Base-by-base conservation (phyloP, 2,113 vertebrate genomes). In the Gorsachius goisagi region DNA sequence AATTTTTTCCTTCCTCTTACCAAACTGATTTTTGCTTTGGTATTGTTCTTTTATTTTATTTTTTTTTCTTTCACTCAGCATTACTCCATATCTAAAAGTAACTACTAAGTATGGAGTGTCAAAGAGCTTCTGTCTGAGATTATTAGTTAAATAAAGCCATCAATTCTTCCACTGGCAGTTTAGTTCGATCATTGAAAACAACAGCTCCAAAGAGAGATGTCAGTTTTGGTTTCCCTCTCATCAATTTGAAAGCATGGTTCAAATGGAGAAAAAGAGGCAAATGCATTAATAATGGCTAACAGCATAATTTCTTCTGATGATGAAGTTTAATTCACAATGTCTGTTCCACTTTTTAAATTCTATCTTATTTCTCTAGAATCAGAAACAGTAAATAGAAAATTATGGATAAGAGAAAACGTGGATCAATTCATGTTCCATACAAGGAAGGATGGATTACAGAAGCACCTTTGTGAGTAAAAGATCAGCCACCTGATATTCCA, bases 51-150 rank as follows among this genome's bases (percentile, higher is more conserved):
- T 28, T 33, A 0, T 47, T 55, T 64, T 17, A 3, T 12, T 37
- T 33, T 12, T 62, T 22, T 67, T 53, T 22, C 1, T 79, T 88
- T 59, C 12, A 33, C 4, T 66, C 35, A 63, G 2, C 12, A 41
- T 53, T 44, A 35, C 7, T 69, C 19, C 0, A 1, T 33, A 59
- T 52, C 44, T 82, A 82, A 85, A 87, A 77, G 19, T 47, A 69
- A n/a, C 50, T 58, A 9, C 9, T 63, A 60, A 26, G 4, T 6
- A 33, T 5, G 10, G 6, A 0, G 1, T 55, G 24, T 74, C 11
- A 83, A 76, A 35, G 10, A 56, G 14, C 5, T 83, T 80, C 11
- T 69, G 15, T 64, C 23, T 73, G 53, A 83, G 21, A 22, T 66
- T 23, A n/a, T 83, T 76, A 41, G 12, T 58, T 73, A 58, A 79